A percentile compares a stretch with the other conserved stretches of the same genome.
These are phyloP conservation scores for Manis crassicaudata DNA, from an alignment of 2,797 vertebrate species.

Conservation along the genomic window DNA sequence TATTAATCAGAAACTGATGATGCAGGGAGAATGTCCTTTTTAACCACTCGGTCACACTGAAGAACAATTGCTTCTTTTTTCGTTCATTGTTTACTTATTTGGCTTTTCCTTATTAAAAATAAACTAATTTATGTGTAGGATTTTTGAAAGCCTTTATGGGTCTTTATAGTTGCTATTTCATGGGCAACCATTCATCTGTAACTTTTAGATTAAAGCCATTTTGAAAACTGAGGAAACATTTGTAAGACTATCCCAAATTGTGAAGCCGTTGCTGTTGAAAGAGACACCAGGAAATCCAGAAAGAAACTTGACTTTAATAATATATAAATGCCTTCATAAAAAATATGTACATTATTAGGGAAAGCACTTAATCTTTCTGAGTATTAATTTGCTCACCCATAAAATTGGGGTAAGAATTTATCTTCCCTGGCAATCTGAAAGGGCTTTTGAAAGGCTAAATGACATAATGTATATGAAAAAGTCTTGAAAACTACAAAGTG, in stretches of 20 bases:
- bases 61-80: not conserved
- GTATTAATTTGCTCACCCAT: constrained; percentile 50
- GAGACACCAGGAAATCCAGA: not conserved
- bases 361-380: constrained; percentile 50
- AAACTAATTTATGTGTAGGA: not conserved
- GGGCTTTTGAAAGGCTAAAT: constrained; percentile 8
- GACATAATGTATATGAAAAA: constrained; percentile 23
- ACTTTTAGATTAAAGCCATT: not conserved
- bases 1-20: not conserved
- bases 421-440: constrained; percentile 14
- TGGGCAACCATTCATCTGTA: not conserved
- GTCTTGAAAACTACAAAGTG: not conserved
- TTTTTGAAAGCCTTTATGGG: not conserved
- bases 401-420: constrained; percentile 64
- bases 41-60: not conserved
- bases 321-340: constrained; percentile 47
- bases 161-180: not conserved
- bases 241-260: not conserved
- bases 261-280: not conserved
- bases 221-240: not conserved
- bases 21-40: not conserved
- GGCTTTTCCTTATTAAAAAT: not conserved
- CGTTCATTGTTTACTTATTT: not conserved
- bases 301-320: constrained; percentile 20
- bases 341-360: constrained; percentile 4